These are phyloP conservation scores for Acanthurus tractus DNA, from an alignment of 2,797 vertebrate species.

Conservation along the genomic window DNA sequence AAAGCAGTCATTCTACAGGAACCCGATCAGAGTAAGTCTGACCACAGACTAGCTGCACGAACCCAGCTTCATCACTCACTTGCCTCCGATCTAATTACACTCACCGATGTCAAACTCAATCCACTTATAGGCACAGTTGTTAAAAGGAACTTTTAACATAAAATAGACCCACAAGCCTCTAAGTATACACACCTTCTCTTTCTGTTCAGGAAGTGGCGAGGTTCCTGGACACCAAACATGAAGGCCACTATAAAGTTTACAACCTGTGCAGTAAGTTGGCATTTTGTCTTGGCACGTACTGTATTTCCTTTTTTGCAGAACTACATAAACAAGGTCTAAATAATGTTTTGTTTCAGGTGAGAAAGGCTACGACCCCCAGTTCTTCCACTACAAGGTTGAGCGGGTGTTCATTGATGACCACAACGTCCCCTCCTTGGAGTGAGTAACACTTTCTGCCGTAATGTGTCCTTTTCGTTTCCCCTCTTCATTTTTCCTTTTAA, in stretches of 20 bases:
- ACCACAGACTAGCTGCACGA: neutral
- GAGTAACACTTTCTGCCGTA: constrained; percentile 70
- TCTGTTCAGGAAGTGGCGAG: constrained; percentile 90
- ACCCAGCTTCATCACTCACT: neutral
- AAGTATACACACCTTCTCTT: neutral
- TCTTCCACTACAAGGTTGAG: constrained; percentile 93
- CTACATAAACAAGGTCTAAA: neutral
- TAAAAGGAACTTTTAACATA: neutral
- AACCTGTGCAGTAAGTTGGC: constrained; percentile 97
- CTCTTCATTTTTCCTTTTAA: neutral
- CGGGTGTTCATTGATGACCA: constrained; percentile 95
- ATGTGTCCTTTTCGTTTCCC: neutral
- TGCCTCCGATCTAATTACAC: neutral
- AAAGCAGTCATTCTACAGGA: constrained; percentile 94
- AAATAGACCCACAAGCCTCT: neutral
- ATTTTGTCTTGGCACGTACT: neutral
- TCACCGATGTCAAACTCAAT: neutral
- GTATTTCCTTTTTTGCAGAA: neutral
- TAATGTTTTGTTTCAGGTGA: constrained; percentile 86
- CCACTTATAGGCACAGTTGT: neutral
- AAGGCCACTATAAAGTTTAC: constrained; percentile 93
- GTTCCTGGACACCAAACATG: constrained; percentile 95
- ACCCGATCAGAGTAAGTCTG: constrained; percentile 90
- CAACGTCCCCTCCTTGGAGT: constrained; percentile 93
- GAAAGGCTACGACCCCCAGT: constrained; percentile 91